Conservation (phyloP, 35 echinoderm and acorn worm species). For the Ophiothrix spiculata region DNA sequence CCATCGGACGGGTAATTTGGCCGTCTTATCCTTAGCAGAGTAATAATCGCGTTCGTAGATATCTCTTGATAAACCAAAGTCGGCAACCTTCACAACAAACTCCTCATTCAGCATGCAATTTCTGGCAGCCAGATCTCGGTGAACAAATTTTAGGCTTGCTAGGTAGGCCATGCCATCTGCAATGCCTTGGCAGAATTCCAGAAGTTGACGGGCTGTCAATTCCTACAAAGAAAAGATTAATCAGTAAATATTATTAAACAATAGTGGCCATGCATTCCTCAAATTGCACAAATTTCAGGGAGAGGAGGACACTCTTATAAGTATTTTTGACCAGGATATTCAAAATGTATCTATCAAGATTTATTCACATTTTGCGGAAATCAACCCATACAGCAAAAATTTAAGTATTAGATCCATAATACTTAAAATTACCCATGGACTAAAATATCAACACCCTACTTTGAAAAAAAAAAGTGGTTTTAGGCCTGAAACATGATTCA, state of each 20-base stretch:
- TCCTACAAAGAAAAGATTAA: slow-evolving; percentile 55
- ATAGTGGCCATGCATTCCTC: not conserved
- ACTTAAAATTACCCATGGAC: no score
- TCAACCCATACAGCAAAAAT: not conserved
- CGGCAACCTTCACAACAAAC: slow-evolving; percentile 72
- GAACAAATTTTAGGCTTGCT: slow-evolving; percentile 81
- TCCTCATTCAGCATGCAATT: slow-evolving; percentile 88
- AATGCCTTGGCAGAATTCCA: slow-evolving; percentile 74
- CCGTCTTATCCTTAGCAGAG: slow-evolving; percentile 89
- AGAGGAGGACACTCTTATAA: not conserved
- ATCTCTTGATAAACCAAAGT: slow-evolving; percentile 95
- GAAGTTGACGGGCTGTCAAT: slow-evolving; percentile 66
- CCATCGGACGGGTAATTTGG: slow-evolving; percentile 88
- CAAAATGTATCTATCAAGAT: not conserved
- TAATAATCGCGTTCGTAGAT: slow-evolving; percentile 97
- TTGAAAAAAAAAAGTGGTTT: no score
- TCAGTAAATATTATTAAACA: not conserved
- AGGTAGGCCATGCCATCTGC: slow-evolving; percentile 91
- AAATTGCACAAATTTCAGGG: no score
- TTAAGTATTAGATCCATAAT: no score
- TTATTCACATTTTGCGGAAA: not conserved
- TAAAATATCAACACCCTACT: no score
- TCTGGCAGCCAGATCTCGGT: slow-evolving; percentile 89
- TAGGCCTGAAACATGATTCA: not conserved
- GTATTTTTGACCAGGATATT: not conserved